Base-by-base conservation (phyloP, 1,140 invertebrate species). In the Zaprionus ornatus region DNA sequence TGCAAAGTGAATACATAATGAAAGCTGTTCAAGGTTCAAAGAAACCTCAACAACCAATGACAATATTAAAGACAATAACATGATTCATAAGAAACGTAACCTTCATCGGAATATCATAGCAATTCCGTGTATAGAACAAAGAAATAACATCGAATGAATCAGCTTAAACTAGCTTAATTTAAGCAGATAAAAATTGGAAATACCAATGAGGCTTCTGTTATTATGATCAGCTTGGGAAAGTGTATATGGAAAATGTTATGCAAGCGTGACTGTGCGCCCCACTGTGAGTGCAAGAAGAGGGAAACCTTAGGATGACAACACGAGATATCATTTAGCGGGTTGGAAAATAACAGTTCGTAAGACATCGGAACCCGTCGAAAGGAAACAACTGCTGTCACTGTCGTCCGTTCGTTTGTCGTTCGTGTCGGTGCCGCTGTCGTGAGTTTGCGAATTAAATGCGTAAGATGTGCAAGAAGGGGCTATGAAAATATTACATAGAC, bases 241-340 rank as follows among this genome's bases (percentile, higher is more conserved):
- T 32, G 29, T 32, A 10, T 32, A 10, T 32, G 3, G 3, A 15
- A 37, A 37, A 37, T 37, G 3, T 15, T 37, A 15, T 37, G 35
- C 35, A 15, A 13, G 1, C 13, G 4, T 37, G 35, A 4, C 35
- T 9, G 12, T 37, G 52, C 50, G 7, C 12, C 45, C 42, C 19
- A 35, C n/a, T 23, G 29, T 27, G n/a, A 3, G 6, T 17, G 40
- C 37, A 25, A 48, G 27, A 57, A 6, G 76, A 35, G 29, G 10
- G 21, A 32, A 61, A 32, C 52, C 52, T 55, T 55, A 29, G 76
- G 70, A 73, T 79, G 82, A 73, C 82, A 87, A 77, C 64, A 74
- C 56, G 68, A 87, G 83, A 87, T 86, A 82, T 86, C 82, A 60
- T 68, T 81, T 80, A 57, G 77, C 74, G 55, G 42, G 45, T 23